phyloP scores from a whole-genome alignment of 2,888 invertebrate species.

The Hirudinaria manillensis region DNA sequence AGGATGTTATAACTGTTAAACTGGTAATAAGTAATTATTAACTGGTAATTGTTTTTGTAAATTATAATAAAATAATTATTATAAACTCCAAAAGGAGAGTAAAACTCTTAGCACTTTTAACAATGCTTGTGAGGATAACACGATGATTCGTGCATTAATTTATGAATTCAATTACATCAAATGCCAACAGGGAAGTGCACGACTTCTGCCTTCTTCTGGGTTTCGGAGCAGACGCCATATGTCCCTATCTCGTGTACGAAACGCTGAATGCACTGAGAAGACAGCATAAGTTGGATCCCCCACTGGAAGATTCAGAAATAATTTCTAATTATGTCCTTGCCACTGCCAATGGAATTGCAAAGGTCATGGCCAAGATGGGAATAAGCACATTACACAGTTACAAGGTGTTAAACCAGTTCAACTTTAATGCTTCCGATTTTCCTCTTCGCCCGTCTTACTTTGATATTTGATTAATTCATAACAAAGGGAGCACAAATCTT shows the following conservation, averaged over 20 bases:
- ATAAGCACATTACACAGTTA: constrained; percentile 97
- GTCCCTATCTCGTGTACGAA: constrained; percentile 92
- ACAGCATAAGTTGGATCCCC: constrained; percentile 74
- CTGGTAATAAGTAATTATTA: no score
- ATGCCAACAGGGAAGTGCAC: constrained; percentile 65
- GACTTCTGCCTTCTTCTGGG: constrained; percentile 90
- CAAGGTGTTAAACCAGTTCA: constrained; percentile 59
- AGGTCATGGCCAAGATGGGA: constrained; percentile 99
- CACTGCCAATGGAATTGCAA: constrained; percentile 80
- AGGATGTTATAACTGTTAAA: no score
- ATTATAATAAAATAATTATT: no score
- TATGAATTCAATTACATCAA: not conserved
- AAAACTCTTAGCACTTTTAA: no score
- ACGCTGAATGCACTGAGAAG: constrained; percentile 77
- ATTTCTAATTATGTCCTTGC: constrained; percentile 76
- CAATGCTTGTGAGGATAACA: not conserved
- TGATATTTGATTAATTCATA: not conserved
- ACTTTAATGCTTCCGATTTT: not conserved
- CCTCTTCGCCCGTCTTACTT: not conserved
- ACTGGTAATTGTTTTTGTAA: no score
- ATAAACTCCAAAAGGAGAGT: no score
- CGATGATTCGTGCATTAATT: not conserved
- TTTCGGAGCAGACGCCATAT: constrained; percentile 95
- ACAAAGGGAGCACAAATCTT: constrained; percentile 89
- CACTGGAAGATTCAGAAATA: constrained; percentile 72